A percentile compares a stretch with the other conserved stretches of the same genome.
Evolutionary conservation across 2,888 invertebrate genomes (phyloP).

Genomic region (Liposcelis brunnea): DNA sequence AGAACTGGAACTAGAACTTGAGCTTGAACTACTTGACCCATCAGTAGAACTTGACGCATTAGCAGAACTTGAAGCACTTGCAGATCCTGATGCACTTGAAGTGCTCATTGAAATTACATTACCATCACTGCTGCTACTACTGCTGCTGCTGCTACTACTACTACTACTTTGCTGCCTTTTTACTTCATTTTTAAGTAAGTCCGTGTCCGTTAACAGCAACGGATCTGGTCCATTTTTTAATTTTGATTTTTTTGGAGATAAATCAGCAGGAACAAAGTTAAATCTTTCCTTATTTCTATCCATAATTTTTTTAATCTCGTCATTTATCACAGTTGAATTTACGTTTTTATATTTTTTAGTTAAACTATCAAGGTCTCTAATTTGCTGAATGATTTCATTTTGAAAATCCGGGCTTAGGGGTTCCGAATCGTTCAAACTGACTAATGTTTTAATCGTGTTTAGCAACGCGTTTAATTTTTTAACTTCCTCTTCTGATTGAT

Average conservation of each 20-base stretch:
- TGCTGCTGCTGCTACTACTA: background rate
- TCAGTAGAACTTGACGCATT: constrained; percentile 5
- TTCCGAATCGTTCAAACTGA: constrained; percentile 23
- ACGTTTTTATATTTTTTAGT: constrained; percentile 9
- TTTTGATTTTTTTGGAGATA: background rate
- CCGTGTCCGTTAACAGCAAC: constrained; percentile 23
- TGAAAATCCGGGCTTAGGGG: constrained; percentile 4
- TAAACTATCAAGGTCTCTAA: constrained; percentile 10
- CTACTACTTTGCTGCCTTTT: constrained; percentile 30
- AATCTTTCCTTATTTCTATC: constrained; percentile 4
- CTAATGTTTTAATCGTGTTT: constrained; percentile 29
- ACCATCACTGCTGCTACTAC: no score
- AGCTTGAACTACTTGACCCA: background rate
- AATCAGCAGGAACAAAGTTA: background rate
- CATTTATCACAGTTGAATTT: constrained; percentile 3
- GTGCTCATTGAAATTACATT: background rate
- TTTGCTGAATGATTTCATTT: constrained; percentile 4
- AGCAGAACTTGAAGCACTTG: constrained; percentile 1
- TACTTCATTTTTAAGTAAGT: constrained; percentile 29
- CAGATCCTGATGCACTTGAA: background rate
- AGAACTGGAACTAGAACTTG: no score
- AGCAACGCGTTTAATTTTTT: constrained; percentile 30
- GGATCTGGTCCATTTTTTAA: constrained; percentile 24
- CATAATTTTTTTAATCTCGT: constrained; percentile 7
- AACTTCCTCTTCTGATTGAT: constrained; percentile 30